Percentiles rank a stretch among this genome's conserved stretches.
Evolutionary conservation across 2,113 vertebrate genomes (phyloP).

Genomic region (Cepphus grylle): DNA sequence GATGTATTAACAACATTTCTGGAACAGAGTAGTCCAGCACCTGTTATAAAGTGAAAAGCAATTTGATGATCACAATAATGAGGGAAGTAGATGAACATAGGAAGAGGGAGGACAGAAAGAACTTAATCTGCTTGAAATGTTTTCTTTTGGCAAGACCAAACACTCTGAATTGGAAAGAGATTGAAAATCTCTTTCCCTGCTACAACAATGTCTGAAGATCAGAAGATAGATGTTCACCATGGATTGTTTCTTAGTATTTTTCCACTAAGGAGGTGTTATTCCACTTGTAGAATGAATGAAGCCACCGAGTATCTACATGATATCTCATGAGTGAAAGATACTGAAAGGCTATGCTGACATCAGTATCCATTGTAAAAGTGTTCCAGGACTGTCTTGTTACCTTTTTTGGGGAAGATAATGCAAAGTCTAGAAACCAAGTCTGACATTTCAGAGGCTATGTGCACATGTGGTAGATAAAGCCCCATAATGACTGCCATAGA

Average conservation of each 20-base stretch:
- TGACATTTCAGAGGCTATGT: neutral
- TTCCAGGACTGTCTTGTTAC: neutral
- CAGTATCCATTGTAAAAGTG: neutral
- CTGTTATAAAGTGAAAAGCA: neutral
- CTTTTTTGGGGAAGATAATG: neutral
- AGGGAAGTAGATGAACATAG: neutral
- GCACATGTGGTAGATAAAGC: neutral
- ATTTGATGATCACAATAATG: neutral
- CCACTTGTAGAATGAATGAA: neutral
- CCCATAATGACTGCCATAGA: neutral
- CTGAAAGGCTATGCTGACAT: neutral
- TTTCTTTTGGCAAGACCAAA: neutral
- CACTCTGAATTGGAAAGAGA: neutral
- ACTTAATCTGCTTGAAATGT: neutral
- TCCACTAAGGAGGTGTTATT: neutral
- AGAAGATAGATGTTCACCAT: neutral
- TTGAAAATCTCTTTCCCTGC: too few relatives aligned
- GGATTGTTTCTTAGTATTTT: neutral
- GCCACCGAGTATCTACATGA: neutral
- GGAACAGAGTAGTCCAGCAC: neutral
- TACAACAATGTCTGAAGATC: neutral
- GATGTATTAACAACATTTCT: neutral
- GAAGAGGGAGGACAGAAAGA: neutral
- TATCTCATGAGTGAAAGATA: neutral
- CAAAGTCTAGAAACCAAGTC: neutral